Conservation (phyloP, 2,888 invertebrate species). For the Eudasyphora cyanicolor region DNA sequence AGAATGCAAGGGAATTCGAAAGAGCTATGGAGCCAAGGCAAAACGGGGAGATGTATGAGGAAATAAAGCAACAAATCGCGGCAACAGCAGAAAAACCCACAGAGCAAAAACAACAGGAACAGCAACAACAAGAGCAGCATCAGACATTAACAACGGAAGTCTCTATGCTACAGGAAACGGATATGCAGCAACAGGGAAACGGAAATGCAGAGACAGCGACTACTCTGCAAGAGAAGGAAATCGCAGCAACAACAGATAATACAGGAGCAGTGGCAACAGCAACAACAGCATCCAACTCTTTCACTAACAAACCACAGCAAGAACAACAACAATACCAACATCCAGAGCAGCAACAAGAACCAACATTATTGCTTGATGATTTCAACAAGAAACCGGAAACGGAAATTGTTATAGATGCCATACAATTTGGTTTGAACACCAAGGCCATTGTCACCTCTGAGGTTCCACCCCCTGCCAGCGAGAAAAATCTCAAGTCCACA, state of each 20-base stretch:
- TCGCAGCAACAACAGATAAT: constrained; percentile 43
- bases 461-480: neutral
- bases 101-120: constrained; percentile 14
- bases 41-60: constrained; percentile 17
- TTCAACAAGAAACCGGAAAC: neutral
- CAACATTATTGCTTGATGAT: neutral
- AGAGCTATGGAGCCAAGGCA: neutral
- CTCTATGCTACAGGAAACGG: constrained; percentile 64
- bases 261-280: constrained; percentile 30
- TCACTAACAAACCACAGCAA: neutral
- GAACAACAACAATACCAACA: constrained; percentile 28
- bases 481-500: neutral
- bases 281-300: constrained; percentile 21
- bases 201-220: constrained; percentile 45
- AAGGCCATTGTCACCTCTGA: neutral
- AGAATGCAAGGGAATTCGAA: constrained; percentile 25
- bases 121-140: constrained; percentile 53
- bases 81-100: constrained; percentile 53
- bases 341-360: neutral
- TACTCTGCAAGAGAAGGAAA: constrained; percentile 38
- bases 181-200: constrained; percentile 54
- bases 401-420: neutral
- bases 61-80: constrained; percentile 44
- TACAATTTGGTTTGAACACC: neutral
- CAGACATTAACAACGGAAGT: constrained; percentile 63